phyloP scores from a whole-genome alignment of 2,888 invertebrate species.

The Mechanitis messenoides region DNA sequence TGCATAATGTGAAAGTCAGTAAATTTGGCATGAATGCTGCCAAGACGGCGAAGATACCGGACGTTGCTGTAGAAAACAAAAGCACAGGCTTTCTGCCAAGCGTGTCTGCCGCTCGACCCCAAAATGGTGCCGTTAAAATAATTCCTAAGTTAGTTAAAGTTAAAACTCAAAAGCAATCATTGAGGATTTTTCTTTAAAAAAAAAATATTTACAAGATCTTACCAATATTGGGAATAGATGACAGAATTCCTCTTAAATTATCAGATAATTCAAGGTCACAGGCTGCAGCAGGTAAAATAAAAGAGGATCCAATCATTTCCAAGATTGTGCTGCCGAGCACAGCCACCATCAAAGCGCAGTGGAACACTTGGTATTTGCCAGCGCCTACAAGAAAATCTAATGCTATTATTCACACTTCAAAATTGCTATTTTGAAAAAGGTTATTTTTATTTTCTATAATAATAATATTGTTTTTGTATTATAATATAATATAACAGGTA shows the following conservation, averaged over 20 bases:
- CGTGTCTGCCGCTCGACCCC: constrained; percentile 62
- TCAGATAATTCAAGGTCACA: constrained; percentile 81
- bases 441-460: neutral
- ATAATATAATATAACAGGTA: neutral
- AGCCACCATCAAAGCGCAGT: constrained; percentile 53
- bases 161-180: constrained; percentile 8
- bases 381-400: constrained; percentile 41
- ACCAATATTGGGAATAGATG: constrained; percentile 82
- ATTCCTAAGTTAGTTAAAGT: constrained; percentile 43
- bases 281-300: constrained; percentile 82
- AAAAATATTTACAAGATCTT: constrained; percentile 21
- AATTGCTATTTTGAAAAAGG: neutral
- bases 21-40: constrained; percentile 60
- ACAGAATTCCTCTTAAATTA: constrained; percentile 79
- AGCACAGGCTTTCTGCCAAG: constrained; percentile 59
- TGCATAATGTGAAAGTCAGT: constrained; percentile 49
- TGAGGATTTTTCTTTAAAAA: neutral
- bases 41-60: constrained; percentile 46
- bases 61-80: constrained; percentile 43
- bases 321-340: constrained; percentile 49
- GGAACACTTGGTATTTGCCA: constrained; percentile 58
- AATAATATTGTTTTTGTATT: too few species aligned
- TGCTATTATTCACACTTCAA: neutral
- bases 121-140: constrained; percentile 60
- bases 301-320: constrained; percentile 76